Evolutionary conservation across 2,888 invertebrate species (phyloP).

Genomic region (Belgica antarctica): DNA sequence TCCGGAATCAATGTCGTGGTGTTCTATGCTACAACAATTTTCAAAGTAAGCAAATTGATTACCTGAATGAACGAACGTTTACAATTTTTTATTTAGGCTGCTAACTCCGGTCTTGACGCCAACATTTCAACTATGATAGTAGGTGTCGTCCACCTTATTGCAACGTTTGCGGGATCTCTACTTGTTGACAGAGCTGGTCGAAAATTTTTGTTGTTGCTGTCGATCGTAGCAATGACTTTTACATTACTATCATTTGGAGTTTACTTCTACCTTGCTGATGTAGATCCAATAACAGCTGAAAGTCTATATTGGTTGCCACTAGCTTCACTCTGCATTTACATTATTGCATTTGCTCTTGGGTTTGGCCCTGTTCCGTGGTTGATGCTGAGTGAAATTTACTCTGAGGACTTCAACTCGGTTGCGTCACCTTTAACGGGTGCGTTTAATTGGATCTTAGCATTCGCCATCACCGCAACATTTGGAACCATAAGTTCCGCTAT

Average conservation of each 20-base stretch:
- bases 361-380: constrained; percentile 66
- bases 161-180: constrained; percentile 67
- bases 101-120: constrained; percentile 60
- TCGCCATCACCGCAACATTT: constrained; percentile 75
- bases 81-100: constrained; percentile 65
- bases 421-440: constrained; percentile 76
- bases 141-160: constrained; percentile 70
- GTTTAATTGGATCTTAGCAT: constrained; percentile 78
- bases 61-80: neutral
- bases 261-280: constrained; percentile 33
- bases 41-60: constrained; percentile 27
- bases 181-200: constrained; percentile 74
- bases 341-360: constrained; percentile 77
- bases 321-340: constrained; percentile 70
- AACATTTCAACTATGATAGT: constrained; percentile 68
- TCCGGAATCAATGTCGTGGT: constrained; percentile 25
- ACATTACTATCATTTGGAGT: constrained; percentile 22
- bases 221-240: constrained; percentile 27
- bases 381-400: constrained; percentile 76
- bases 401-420: constrained; percentile 73
- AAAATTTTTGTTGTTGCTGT: constrained; percentile 53
- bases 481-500: constrained; percentile 59
- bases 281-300: constrained; percentile 53
- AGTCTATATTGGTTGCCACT: constrained; percentile 73
- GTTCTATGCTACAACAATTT: constrained; percentile 34